Conservation (phyloP, 2,113 vertebrate species). For the Pogona vitticeps region DNA sequence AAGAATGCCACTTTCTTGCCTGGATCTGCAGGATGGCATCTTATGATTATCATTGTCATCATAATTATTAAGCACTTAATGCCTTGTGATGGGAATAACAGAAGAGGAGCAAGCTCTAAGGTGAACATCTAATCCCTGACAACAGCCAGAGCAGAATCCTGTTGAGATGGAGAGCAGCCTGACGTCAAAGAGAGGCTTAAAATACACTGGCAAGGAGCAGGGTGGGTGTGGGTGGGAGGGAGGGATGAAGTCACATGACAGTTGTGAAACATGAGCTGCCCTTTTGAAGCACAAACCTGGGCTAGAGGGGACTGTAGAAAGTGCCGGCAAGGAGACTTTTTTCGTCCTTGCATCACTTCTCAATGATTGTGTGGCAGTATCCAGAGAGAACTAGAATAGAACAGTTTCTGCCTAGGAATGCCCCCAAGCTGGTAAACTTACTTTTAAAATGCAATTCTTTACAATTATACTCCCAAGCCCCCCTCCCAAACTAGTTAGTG, state of each 20-base stretch:
- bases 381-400: not conserved
- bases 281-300: not conserved
- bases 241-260: conserved; percentile 50
- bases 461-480: not conserved
- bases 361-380: not conserved
- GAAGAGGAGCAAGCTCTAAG: not conserved
- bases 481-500: no score
- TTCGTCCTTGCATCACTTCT: not conserved
- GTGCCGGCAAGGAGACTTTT: not conserved
- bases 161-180: conserved; percentile 33
- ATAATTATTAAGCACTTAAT: not conserved
- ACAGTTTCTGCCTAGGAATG: not conserved
- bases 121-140: conserved; percentile 14
- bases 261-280: conserved; percentile 41
- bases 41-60: not conserved
- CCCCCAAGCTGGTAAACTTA: not conserved
- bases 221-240: not conserved
- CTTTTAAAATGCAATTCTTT: not conserved
- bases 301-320: fast-evolving
- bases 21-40: not conserved
- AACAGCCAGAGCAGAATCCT: conserved; percentile 39
- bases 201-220: conserved; percentile 58
- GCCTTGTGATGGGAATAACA: not conserved
- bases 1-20: not conserved
- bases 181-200: conserved; percentile 65